A percentile compares a stretch with the other conserved stretches of the same genome.
Evolutionary conservation across 2,888 invertebrate species (phyloP).

Genomic region (Lasioglossum figueresi): DNA sequence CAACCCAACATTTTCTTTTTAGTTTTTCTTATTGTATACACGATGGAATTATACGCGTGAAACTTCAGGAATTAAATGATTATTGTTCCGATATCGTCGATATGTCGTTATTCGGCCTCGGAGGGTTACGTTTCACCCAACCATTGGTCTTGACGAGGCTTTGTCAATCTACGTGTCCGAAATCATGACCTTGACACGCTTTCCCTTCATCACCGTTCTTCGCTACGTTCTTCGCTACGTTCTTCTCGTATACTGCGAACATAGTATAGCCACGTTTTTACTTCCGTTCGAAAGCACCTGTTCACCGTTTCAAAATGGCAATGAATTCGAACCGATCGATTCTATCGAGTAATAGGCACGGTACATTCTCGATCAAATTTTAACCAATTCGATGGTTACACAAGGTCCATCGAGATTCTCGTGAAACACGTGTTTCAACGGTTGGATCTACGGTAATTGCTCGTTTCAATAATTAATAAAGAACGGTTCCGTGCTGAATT

Average conservation of each 20-base stretch:
- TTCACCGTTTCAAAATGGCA: background rate
- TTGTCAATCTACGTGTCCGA: slow-evolving; percentile 55
- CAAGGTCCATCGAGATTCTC: background rate
- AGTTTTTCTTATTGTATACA: no score
- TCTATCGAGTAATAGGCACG: background rate
- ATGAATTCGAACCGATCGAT: background rate
- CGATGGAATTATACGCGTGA: background rate
- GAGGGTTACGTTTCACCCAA: background rate
- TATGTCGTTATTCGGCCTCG: no score
- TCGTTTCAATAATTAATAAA: background rate
- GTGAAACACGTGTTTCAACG: background rate
- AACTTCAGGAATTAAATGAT: background rate
- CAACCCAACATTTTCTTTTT: background rate
- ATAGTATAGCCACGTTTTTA: background rate
- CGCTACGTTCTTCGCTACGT: slow-evolving; percentile 29
- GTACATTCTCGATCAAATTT: background rate
- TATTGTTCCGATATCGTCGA: no score
- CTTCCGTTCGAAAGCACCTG: background rate
- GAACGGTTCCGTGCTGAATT: background rate
- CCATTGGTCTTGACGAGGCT: slow-evolving; percentile 33
- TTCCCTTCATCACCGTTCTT: slow-evolving; percentile 56
- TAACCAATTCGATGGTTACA: background rate
- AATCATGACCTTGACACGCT: slow-evolving; percentile 65
- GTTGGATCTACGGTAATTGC: background rate
- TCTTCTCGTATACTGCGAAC: background rate